These are phyloP conservation scores for Lacerta viridis DNA, from an alignment of 2,797 vertebrate genomes.

Conservation along the genomic window DNA sequence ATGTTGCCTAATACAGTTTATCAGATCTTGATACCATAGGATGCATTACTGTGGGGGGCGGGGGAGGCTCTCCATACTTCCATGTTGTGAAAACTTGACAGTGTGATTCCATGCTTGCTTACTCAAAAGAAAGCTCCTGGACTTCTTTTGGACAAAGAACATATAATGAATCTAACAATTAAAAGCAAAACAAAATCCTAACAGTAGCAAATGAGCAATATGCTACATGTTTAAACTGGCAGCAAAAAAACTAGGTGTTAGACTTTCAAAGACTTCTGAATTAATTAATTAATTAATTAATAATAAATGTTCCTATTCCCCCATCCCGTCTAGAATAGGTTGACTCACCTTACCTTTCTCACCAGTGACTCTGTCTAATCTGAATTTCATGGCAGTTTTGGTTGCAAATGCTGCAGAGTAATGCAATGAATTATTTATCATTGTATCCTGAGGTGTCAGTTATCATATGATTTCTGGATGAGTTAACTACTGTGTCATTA, in stretches of 20 bases:
- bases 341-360: neutral
- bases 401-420: neutral
- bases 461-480: slow-evolving; percentile 14
- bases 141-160: neutral
- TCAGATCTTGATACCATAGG: too few relatives aligned
- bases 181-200: neutral
- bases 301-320: neutral
- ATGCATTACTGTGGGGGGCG: too few relatives aligned
- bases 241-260: neutral
- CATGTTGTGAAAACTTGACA: too few relatives aligned
- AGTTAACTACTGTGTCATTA: slow-evolving; percentile 16
- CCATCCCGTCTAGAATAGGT: neutral
- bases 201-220: neutral
- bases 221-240: neutral
- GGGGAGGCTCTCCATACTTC: too few relatives aligned
- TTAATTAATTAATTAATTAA: too few relatives aligned
- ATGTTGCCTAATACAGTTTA: too few relatives aligned
- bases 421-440: slow-evolving; percentile 32
- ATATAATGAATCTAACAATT: neutral
- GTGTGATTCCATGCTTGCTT: too few relatives aligned
- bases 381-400: slow-evolving; percentile 11
- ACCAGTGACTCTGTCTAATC: neutral
- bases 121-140: too few relatives aligned
- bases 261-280: neutral
- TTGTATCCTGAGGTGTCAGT: neutral